Evolutionary conservation across 2,888 invertebrate species (phyloP), one percentile per base, ranked within the genome.

Genomic region (Stratiomys singularior): DNA sequence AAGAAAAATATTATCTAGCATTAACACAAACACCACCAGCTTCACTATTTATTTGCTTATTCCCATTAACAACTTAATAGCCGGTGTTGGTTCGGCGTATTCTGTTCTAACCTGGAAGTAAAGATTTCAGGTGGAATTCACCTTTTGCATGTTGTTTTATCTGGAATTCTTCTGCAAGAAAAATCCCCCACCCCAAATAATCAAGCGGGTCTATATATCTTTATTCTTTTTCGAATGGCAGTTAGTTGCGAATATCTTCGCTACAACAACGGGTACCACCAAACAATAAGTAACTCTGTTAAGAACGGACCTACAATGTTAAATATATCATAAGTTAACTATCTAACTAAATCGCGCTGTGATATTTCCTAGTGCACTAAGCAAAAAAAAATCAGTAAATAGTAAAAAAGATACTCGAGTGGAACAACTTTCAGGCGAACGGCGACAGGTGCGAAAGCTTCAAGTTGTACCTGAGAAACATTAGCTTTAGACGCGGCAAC

Each of bases 271-370:
- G 18, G 60, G 23, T 60, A 60, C 23, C 15, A 21, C 3, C 18
- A 3, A 60, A 60, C 4, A 60, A 18, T 4, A 60, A 37, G 37
- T 37, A 37, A 5, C 37, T 37, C 3, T 5, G 9, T 3, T 37
- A 37, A 37, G 9, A 37, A 37, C 37, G 37, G 37, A 37, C 37
- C 9, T 5, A 37, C 9, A 37, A 37, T 37, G 37, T 37, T 37
- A 37, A 9, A 5, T 37, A 3, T 37, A 9, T 37, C 37, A 37
- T 37, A 37, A 37, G 37, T 37, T 37, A 37, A 37, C 37, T 27
- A 64, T 28, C 18, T 13, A 64, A 28, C 64, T 64, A 28, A 64
- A 64, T 64, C 64, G 28, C 64, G 9, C 27, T 28, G 27, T 64
- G 64, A 64, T 64, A 27, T n/a, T 64, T 64, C 30, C 30, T 13